phyloP scores from a whole-genome alignment of 2,888 invertebrate species.

The Epsilonema sp. region DNA sequence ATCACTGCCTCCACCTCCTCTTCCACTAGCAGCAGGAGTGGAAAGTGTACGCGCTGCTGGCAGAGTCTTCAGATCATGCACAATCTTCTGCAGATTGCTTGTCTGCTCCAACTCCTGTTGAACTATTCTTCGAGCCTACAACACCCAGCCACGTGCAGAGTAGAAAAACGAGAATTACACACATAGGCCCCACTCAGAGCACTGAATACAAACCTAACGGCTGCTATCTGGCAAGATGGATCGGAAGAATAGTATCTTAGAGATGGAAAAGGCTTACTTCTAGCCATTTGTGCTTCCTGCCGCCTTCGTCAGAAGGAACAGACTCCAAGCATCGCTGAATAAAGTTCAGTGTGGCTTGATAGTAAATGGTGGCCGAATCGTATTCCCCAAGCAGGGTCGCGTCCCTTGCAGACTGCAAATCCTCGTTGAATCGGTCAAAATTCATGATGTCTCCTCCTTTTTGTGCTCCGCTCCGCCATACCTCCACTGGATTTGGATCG shows the following conservation, averaged over 20 bases:
- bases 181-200: too few relatives aligned
- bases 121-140: constrained; percentile 10
- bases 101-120: constrained; percentile 6
- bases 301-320: constrained; percentile 56
- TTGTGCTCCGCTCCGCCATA: too few relatives aligned
- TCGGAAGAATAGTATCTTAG: too few relatives aligned
- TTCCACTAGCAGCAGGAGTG: too few relatives aligned
- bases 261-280: too few relatives aligned
- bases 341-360: constrained; percentile 75
- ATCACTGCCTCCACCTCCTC: background rate
- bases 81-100: constrained; percentile 5
- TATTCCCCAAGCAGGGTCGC: constrained; percentile 86
- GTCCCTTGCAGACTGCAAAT: constrained; percentile 79
- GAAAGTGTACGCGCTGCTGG: background rate
- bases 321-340: constrained; percentile 60
- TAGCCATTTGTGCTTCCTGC: constrained; percentile 68
- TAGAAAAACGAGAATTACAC: background rate
- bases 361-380: constrained; percentile 76
- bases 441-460: too few relatives aligned
- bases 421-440: constrained; percentile 39
- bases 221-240: too few relatives aligned
- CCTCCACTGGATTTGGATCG: too few relatives aligned
- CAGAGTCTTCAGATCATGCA: constrained; percentile 6
- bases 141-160: background rate
- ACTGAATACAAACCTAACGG: too few relatives aligned